These are phyloP conservation scores for Chrysomallon squamiferum DNA, from an alignment of 1,140 invertebrate genomes.

Conservation along the genomic window DNA sequence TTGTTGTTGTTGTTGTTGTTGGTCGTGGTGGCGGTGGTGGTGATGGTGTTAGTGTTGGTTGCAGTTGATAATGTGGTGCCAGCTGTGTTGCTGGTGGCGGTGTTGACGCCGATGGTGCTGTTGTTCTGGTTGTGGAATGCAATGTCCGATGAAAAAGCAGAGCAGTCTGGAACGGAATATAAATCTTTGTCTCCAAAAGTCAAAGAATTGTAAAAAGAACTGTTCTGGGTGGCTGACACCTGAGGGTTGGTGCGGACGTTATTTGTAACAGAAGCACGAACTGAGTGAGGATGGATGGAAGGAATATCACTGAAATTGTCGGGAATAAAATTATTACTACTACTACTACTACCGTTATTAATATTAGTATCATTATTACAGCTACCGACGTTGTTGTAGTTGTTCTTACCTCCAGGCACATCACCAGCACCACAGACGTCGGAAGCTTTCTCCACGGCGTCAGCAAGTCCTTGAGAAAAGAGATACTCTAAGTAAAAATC, in stretches of 20 bases:
- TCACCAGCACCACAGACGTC: no score
- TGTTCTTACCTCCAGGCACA: no score
- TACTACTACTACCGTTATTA: background rate
- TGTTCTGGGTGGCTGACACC: no score
- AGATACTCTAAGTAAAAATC: conserved; percentile 54
- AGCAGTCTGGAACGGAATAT: background rate
- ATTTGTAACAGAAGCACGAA: background rate
- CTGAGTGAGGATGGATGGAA: background rate
- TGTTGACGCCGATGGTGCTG: background rate
- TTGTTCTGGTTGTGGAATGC: background rate
- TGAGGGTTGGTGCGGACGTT: no score
- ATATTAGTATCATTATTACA: no score
- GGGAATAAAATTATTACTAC: background rate
- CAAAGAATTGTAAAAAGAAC: no score
- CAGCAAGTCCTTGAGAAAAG: conserved; percentile 54
- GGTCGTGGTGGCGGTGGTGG: conserved; percentile 7
- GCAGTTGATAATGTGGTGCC: background rate
- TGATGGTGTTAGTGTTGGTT: background rate
- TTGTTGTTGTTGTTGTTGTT: conserved; percentile 13
- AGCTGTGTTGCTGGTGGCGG: background rate
- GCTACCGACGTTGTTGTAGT: no score
- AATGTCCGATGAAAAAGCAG: background rate
- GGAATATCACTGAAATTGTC: background rate
- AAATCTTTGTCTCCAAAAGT: no score
- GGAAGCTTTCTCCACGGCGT: conserved; percentile 16